phyloP scores from a whole-genome alignment of 1,140 invertebrate species.

The Leguminivora glycinivorella region DNA sequence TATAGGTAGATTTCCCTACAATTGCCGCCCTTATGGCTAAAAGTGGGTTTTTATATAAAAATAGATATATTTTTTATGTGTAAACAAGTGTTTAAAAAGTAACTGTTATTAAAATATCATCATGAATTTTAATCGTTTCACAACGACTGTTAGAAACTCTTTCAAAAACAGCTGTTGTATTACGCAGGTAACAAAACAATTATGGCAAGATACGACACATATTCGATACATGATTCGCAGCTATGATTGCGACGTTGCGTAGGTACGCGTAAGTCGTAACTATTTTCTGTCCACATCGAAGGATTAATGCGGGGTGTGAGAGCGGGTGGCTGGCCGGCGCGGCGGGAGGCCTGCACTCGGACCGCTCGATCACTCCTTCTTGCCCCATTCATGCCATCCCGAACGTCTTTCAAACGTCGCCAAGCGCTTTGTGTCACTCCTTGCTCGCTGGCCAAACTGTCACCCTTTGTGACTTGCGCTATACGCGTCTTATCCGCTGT shows the following conservation, averaged over 20 bases:
- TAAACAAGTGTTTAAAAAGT: too few relatives aligned
- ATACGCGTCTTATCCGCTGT: slow-evolving; percentile 61
- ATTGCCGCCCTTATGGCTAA: too few relatives aligned
- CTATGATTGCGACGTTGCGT: not conserved
- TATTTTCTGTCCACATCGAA: slow-evolving; percentile 29
- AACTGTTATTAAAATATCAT: too few relatives aligned
- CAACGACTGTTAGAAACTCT: too few relatives aligned
- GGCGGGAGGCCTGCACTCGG: slow-evolving; percentile 30
- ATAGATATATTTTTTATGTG: too few relatives aligned
- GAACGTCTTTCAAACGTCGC: slow-evolving; percentile 67
- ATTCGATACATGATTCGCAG: not conserved
- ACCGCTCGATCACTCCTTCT: slow-evolving; percentile 71
- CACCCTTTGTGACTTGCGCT: slow-evolving; percentile 64
- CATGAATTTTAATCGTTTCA: too few relatives aligned
- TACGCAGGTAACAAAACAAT: not conserved
- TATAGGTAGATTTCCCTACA: too few relatives aligned
- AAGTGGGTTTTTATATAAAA: too few relatives aligned
- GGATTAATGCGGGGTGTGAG: slow-evolving; percentile 41
- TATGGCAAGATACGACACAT: not conserved
- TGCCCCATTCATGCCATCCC: slow-evolving; percentile 57
- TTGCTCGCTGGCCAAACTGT: slow-evolving; percentile 57
- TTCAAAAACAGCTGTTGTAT: too few relatives aligned
- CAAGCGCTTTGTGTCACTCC: slow-evolving; percentile 59
- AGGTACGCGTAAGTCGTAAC: slow-evolving; percentile 2
- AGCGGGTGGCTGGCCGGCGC: slow-evolving; percentile 28